Evolutionary conservation across 1,140 invertebrate genomes (phyloP).

Genomic region (Macrosteles quadrilineatus): DNA sequence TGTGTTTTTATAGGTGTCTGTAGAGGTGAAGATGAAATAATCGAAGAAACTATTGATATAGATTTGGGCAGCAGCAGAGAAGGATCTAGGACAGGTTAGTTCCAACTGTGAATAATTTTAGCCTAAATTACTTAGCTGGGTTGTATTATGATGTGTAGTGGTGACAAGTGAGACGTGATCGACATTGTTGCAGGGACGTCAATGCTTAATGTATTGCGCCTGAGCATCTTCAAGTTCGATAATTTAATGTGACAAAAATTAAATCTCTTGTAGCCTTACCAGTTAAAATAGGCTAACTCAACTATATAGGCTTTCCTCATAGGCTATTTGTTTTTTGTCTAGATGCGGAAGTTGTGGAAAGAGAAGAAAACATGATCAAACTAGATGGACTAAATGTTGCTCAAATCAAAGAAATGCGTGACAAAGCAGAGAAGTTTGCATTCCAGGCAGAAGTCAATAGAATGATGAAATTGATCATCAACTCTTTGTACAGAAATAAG

Average conservation of each 20-base stretch:
- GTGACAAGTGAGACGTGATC: background rate
- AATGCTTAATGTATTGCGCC: background rate
- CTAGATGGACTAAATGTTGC: conserved; percentile 94
- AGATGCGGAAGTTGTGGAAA: conserved; percentile 77
- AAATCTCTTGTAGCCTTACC: background rate
- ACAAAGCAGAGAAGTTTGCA: conserved; percentile 88
- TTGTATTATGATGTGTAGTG: no score
- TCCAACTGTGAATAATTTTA: no score
- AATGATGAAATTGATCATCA: conserved; percentile 99
- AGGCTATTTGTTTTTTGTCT: conserved; percentile 42
- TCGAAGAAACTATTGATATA: conserved; percentile 61
- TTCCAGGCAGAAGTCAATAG: conserved; percentile 98
- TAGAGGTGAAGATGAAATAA: conserved; percentile 52
- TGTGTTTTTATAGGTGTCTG: conserved; percentile 45
- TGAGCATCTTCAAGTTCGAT: background rate
- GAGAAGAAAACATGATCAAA: conserved; percentile 97
- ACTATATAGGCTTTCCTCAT: background rate
- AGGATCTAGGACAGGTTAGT: conserved; percentile 78
- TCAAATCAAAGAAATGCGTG: conserved; percentile 88
- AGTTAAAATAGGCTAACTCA: background rate
- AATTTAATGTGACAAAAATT: background rate
- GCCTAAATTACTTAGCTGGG: no score
- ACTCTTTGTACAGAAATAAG: conserved; percentile 97
- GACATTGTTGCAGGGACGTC: background rate
- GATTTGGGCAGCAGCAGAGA: conserved; percentile 79